Evolutionary conservation across 1,140 invertebrate species (phyloP).

Genomic region (Neocloeon triangulifer): DNA sequence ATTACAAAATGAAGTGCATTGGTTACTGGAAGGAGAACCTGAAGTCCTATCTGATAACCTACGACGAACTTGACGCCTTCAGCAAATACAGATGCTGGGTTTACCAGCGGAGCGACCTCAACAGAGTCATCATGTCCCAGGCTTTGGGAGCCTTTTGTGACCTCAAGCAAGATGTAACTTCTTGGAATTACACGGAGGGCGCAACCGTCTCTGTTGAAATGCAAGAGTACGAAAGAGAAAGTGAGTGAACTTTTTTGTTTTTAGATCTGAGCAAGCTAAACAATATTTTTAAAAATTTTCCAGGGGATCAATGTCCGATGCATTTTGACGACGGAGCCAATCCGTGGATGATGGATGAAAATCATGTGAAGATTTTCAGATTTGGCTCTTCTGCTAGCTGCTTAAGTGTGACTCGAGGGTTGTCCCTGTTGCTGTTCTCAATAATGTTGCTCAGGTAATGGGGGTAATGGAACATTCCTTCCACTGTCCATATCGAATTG

Average conservation of each 20-base stretch:
- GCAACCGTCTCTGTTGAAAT: slow-evolving; percentile 76
- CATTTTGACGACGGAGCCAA: slow-evolving; percentile 77
- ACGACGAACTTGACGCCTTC: slow-evolving; percentile 85
- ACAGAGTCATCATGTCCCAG: slow-evolving; percentile 70
- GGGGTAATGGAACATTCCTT: no score
- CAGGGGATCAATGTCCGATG: slow-evolving; percentile 81
- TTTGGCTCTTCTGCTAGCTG: slow-evolving; percentile 16
- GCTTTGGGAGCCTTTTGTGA: slow-evolving; percentile 79
- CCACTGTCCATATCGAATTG: no score
- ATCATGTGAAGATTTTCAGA: slow-evolving; percentile 40
- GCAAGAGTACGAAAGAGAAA: slow-evolving; percentile 77
- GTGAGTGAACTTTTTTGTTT: slow-evolving; percentile 22
- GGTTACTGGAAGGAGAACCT: slow-evolving; percentile 97
- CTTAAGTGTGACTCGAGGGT: no score
- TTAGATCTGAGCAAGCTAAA: background rate
- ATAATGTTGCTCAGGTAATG: no score
- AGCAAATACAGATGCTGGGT: slow-evolving; percentile 96
- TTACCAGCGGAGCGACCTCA: slow-evolving; percentile 85
- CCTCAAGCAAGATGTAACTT: slow-evolving; percentile 72
- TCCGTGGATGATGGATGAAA: slow-evolving; percentile 55
- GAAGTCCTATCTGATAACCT: slow-evolving; percentile 90
- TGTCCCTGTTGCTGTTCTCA: no score
- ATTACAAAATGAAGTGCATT: slow-evolving; percentile 92
- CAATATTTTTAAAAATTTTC: slow-evolving; percentile 11
- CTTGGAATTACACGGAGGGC: slow-evolving; percentile 68